Evolutionary conservation across 2,797 vertebrate genomes (phyloP).

Genomic region (Lophius americanus): DNA sequence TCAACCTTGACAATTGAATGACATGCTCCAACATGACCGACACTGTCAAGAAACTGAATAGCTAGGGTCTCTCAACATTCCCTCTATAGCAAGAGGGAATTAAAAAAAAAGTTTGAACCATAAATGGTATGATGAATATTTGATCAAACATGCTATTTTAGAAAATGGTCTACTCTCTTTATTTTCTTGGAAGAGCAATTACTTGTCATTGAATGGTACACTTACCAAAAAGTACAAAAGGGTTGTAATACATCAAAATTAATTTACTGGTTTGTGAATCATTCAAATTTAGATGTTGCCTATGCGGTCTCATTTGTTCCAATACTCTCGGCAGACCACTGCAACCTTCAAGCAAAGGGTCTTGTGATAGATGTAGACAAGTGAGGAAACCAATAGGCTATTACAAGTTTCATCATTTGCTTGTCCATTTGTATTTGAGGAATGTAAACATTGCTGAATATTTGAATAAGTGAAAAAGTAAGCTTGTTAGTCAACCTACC

Average conservation of each 20-base stretch:
- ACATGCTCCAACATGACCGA: slow-evolving; percentile 39
- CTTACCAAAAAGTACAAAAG: not conserved
- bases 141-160: slow-evolving; percentile 9
- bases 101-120: slow-evolving; percentile 16
- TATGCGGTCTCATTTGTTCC: not conserved
- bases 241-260: not conserved
- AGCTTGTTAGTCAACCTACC: no score
- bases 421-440: no score
- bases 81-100: slow-evolving; percentile 6
- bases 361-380: no score
- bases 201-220: slow-evolving; percentile 1
- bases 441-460: no score
- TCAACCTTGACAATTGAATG: slow-evolving; percentile 47
- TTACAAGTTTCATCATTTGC: no score
- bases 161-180: not conserved
- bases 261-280: not conserved
- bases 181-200: slow-evolving; percentile 14
- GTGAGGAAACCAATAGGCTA: no score
- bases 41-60: slow-evolving; percentile 29
- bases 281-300: not conserved
- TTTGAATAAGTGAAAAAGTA: no score
- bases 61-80: slow-evolving; percentile 32
- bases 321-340: not conserved
- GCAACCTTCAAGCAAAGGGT: no score
- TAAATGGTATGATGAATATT: slow-evolving; percentile 26